Evolutionary conservation across 2,113 vertebrate genomes (phyloP).

Genomic region (Cephalopterus ornatus): DNA sequence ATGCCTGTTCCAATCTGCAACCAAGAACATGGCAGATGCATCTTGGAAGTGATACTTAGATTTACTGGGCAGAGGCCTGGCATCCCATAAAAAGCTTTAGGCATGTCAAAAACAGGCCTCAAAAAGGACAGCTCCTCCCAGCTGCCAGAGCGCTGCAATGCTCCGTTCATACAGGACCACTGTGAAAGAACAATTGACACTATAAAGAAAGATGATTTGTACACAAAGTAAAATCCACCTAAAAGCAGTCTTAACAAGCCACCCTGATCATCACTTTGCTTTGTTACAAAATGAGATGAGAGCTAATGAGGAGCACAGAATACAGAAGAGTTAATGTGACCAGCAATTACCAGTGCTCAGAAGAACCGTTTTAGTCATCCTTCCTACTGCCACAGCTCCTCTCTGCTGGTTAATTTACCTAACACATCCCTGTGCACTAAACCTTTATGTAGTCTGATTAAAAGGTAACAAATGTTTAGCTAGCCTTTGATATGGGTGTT

Average conservation of each 20-base stretch:
- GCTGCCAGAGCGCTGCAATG: background rate
- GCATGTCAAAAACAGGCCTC: background rate
- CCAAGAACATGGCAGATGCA: background rate
- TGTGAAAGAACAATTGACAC: background rate
- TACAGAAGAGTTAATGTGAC: background rate
- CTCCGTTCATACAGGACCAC: background rate
- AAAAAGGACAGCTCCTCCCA: background rate
- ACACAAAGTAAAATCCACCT: background rate
- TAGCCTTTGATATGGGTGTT: background rate
- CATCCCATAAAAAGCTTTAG: background rate
- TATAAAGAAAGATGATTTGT: background rate
- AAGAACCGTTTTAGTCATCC: background rate
- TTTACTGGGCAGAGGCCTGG: background rate
- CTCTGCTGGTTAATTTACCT: background rate
- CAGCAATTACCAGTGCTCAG: background rate
- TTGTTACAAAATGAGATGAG: background rate
- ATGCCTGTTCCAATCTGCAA: background rate
- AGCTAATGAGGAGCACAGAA: background rate
- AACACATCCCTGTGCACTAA: background rate
- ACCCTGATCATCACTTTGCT: background rate
- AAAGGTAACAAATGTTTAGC: background rate
- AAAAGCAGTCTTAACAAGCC: background rate
- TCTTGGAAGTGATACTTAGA: background rate
- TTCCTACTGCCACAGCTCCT: background rate
- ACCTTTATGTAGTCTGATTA: background rate